Evolutionary conservation across 2,797 vertebrate genomes (phyloP), one percentile per base, ranked within the genome.

Genomic region (Poecilia wingei): DNA sequence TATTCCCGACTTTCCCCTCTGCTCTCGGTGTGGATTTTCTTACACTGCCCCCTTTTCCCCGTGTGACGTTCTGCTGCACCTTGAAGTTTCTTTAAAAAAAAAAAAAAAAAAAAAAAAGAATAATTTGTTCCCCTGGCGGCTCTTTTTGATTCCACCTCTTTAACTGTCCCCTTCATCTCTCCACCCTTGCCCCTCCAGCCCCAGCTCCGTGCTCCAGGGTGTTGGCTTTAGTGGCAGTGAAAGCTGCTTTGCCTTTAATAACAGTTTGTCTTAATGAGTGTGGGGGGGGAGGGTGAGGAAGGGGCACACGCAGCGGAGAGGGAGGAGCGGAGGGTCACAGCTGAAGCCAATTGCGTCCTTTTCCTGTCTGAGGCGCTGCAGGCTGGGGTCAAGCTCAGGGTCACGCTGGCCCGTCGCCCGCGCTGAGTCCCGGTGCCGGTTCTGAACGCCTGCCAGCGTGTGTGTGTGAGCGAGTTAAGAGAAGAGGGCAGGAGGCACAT

Each of bases 311-410:
- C 72, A 74, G 59, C 16, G 77, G 77, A 80, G 87, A 76, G 84
- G 78, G 61, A 76, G 81, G 87, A 85, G 14, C 75, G 88, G 88
- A 64, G 89, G 94, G 94, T 95, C 95, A 95, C 95, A 96, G 95
- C 95, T 96, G 95, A 94, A 95, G 93, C 93, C 95, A 95, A 96
- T 96, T 95, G 93, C 45, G 77, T 90, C 89, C 89, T 91, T 94
- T 96, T 96, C 95, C 94, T 96, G 94, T 95, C 94, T 94, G 93
- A 92, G 92, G 91, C 83, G 92, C 94, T 91, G 93, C 86, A 73
- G 92, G 94, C 91, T 36, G 57, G 82, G 95, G 95, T 96, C 94
- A 94, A 87, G 88, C 85, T 89, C 89, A 85, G 90, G 95, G 95
- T 95, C 94, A 89, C 66, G 45, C 88, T 82, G 90, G 93, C 92